phyloP scores from a whole-genome alignment of 2,888 invertebrate species.

The Hydroisotoma schaefferi region DNA sequence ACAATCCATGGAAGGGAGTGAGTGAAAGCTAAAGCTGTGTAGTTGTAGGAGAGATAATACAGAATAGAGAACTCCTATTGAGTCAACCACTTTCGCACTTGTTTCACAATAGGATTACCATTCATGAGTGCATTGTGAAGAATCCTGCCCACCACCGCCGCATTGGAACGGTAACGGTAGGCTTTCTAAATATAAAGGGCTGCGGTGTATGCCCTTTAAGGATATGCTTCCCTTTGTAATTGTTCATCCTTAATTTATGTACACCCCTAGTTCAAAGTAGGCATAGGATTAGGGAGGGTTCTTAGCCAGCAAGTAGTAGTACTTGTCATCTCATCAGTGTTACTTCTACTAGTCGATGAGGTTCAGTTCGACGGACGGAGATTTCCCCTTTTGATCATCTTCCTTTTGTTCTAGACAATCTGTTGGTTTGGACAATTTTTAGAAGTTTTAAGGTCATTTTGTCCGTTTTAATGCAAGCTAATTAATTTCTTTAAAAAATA shows the following conservation, averaged over 20 bases:
- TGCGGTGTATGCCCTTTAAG: no score
- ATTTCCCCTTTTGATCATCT: neutral
- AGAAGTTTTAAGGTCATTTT: no score
- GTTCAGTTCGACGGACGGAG: neutral
- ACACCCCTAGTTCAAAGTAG: conserved; percentile 25
- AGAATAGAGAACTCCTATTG: conserved; percentile 2
- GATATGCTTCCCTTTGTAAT: conserved; percentile 7
- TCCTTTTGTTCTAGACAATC: neutral
- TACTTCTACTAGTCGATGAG: neutral
- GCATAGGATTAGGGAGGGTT: no score
- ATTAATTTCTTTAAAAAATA: no score
- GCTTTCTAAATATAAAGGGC: no score
- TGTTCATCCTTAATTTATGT: conserved; percentile 29
- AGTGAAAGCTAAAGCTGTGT: no score
- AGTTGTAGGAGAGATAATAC: no score
- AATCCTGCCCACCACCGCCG: neutral
- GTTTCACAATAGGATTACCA: conserved; percentile 35
- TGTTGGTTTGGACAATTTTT: no score
- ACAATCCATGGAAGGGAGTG: no score
- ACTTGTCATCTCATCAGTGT: neutral
- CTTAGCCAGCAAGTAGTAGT: neutral
- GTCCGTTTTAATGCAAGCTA: no score
- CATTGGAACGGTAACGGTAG: no score
- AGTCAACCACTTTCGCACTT: conserved; percentile 34
- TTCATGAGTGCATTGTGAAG: conserved; percentile 9